A percentile compares a stretch with the other conserved stretches of the same genome.
Evolutionary conservation across 1,140 invertebrate genomes (phyloP).

Genomic region (Brachionus koreanus): DNA sequence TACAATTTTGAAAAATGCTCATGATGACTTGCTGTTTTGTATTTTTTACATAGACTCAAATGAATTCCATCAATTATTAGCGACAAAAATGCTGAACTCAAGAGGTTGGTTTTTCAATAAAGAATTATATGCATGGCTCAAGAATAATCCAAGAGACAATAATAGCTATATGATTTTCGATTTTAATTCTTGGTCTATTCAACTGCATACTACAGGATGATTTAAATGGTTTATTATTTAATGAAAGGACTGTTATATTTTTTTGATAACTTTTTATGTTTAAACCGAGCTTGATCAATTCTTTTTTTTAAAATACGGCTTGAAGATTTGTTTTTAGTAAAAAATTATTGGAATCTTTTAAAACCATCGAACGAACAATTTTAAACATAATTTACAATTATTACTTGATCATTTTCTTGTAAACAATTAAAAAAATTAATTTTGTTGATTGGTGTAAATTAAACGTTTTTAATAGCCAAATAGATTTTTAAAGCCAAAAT

Average conservation of each 20-base stretch:
- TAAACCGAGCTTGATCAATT: neutral
- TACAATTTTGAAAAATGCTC: conserved; percentile 2
- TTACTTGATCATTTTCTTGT: conserved; percentile 8
- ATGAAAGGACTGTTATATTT: neutral
- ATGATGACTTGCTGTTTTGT: conserved; percentile 15
- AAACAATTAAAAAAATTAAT: neutral
- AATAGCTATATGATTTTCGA: conserved; percentile 4
- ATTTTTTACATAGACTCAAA: neutral
- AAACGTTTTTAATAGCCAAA: neutral
- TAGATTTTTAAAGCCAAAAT: neutral
- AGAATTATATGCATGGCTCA: conserved; percentile 16
- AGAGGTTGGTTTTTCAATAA: conserved; percentile 21
- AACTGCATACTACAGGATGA: neutral
- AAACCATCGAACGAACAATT: neutral
- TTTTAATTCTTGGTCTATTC: neutral
- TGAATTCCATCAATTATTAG: neutral
- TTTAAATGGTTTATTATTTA: neutral
- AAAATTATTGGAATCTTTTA: conserved; percentile 12
- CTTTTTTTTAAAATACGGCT: neutral
- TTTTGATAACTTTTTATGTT: neutral
- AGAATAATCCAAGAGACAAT: neutral
- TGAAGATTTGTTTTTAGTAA: neutral
- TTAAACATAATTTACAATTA: conserved; percentile 18
- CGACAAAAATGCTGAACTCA: neutral
- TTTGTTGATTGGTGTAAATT: neutral